These are phyloP conservation scores for Pelochelys cantorii DNA, from an alignment of 2,797 vertebrate species.

Conservation along the genomic window DNA sequence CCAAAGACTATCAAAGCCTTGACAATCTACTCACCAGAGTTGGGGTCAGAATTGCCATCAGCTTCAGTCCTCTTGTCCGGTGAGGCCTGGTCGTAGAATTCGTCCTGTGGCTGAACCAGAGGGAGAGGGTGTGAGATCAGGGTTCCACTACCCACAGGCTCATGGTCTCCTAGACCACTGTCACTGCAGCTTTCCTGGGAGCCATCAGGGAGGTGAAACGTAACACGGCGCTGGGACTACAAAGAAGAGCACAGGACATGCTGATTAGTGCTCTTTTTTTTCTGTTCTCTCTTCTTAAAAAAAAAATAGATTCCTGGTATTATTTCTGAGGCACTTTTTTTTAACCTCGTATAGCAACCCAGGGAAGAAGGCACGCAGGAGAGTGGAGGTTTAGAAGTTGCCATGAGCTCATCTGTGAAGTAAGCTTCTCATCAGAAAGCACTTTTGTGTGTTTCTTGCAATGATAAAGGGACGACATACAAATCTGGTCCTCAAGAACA, in stretches of 20 bases:
- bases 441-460: background rate
- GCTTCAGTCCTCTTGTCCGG: conserved; percentile 99
- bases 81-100: conserved; percentile 98
- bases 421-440: background rate
- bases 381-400: conserved; percentile 1
- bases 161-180: conserved; percentile 98
- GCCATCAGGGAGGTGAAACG: conserved; percentile 99
- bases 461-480: background rate
- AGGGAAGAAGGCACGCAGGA: conserved; percentile 18
- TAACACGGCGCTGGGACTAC: conserved; percentile 98
- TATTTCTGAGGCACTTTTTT: background rate
- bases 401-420: background rate
- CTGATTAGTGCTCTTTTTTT: conserved; percentile 88
- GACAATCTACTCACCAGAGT: conserved; percentile 91
- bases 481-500: background rate
- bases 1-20: background rate
- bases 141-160: conserved; percentile 96
- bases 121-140: conserved; percentile 99
- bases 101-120: conserved; percentile 99
- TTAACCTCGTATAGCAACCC: background rate
- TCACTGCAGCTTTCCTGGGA: conserved; percentile 99
- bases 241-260: conserved; percentile 96
- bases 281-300: background rate
- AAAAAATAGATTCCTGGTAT: background rate
- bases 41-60: conserved; percentile 98